phyloP scores from a whole-genome alignment of 2,888 invertebrate species.

The Epirrita christyi region DNA sequence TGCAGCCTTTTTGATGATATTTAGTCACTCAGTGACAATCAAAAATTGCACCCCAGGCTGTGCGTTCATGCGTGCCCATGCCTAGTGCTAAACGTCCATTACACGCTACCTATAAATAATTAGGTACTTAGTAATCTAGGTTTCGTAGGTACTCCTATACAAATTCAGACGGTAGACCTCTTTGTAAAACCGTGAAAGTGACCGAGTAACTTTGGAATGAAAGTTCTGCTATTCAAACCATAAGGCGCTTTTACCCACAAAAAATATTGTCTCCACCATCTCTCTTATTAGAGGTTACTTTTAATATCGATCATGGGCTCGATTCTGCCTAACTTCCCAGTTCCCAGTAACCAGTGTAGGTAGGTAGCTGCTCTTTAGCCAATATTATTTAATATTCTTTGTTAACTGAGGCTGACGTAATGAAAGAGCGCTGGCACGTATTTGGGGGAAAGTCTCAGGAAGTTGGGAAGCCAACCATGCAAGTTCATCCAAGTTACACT shows the following conservation, averaged over 20 bases:
- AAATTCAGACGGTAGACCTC: conserved; percentile 20
- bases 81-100: not conserved
- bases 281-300: conserved; percentile 1
- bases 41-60: too few relatives aligned
- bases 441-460: conserved; percentile 20
- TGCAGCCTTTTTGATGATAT: too few relatives aligned
- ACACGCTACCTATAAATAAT: conserved; percentile 4
- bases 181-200: conserved; percentile 33
- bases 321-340: not conserved
- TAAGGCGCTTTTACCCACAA: conserved; percentile 29
- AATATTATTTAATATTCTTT: conserved; percentile 19
- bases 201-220: conserved; percentile 32
- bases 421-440: conserved; percentile 23
- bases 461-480: conserved; percentile 19
- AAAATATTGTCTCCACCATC: conserved; percentile 6
- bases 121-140: conserved; percentile 16
- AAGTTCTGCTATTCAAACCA: conserved; percentile 33
- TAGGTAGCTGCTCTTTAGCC: conserved; percentile 6
- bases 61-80: conserved; percentile 1
- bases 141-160: conserved; percentile 11
- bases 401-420: conserved; percentile 20
- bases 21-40: too few relatives aligned
- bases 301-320: conserved; percentile 16
- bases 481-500: conserved; percentile 16
- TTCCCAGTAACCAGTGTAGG: not conserved